A percentile compares a stretch with the other conserved stretches of the same genome.
phyloP scores from a whole-genome alignment of 2,888 invertebrate species.

The Macrophya annulata region DNA sequence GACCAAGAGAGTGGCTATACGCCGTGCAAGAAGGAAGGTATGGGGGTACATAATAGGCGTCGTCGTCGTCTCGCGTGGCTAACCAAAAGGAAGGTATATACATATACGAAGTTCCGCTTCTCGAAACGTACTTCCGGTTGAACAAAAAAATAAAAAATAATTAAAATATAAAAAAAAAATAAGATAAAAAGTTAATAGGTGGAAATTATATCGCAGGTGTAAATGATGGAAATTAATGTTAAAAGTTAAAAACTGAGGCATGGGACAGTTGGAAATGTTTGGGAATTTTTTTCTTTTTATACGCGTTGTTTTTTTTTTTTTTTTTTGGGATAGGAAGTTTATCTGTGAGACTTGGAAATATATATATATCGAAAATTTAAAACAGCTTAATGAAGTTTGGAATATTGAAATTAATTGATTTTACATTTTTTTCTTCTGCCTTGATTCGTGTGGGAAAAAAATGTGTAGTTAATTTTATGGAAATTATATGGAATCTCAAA shows the following conservation, averaged over 20 bases:
- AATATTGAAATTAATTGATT: no score
- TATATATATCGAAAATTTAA: no score
- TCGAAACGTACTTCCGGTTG: slow-evolving; percentile 18
- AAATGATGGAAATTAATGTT: not conserved
- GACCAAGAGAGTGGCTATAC: slow-evolving; percentile 47
- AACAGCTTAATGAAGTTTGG: no score
- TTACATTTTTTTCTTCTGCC: no score
- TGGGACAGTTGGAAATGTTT: not conserved
- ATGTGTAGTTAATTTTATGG: no score
- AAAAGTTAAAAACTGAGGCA: not conserved
- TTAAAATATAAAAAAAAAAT: no score
- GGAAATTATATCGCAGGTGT: not conserved
- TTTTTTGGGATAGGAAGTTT: not conserved
- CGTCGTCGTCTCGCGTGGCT: slow-evolving; percentile 46
- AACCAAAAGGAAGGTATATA: slow-evolving; percentile 22
- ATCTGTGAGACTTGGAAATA: not conserved
- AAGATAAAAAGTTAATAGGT: not conserved
- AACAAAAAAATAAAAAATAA: not conserved
- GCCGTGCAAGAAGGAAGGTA: not conserved
- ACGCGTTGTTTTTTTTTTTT: no score
- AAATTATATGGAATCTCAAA: no score
- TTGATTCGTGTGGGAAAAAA: no score
- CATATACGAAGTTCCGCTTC: slow-evolving; percentile 11
- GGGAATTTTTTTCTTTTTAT: not conserved
- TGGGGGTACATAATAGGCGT: slow-evolving; percentile 21